Conservation (phyloP, 2,113 vertebrate genomes). For the Dermatemys mawii region DNA sequence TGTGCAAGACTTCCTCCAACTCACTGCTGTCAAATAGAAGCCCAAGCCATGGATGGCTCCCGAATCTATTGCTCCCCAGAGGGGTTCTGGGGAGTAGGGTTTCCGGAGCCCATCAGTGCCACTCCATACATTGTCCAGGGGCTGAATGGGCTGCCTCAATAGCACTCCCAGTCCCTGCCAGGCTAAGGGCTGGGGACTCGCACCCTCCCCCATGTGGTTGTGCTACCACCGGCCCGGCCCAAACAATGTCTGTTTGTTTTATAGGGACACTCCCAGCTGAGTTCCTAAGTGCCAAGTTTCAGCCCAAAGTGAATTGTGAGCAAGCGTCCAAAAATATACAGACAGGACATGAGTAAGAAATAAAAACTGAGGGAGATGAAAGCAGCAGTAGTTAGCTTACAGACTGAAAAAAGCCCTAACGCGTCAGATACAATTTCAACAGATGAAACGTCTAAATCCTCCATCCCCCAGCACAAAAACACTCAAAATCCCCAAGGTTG, state of each 20-base stretch:
- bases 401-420: slow-evolving; percentile 4
- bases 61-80: background rate
- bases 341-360: slow-evolving; percentile 58
- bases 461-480: background rate
- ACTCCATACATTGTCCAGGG: background rate
- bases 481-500: background rate
- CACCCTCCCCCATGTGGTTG: background rate
- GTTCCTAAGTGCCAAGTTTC: slow-evolving; percentile 17
- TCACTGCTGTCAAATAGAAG: background rate
- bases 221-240: background rate
- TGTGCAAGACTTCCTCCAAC: background rate
- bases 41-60: background rate
- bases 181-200: background rate
- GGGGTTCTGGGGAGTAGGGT: background rate
- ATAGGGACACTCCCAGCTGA: background rate
- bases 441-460: background rate
- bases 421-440: background rate
- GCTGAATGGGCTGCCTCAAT: background rate
- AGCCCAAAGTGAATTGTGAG: slow-evolving; percentile 48
- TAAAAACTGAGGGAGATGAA: background rate
- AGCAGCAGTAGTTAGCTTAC: background rate
- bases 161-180: background rate
- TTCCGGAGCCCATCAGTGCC: background rate
- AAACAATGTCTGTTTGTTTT: background rate
- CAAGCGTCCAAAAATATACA: slow-evolving; percentile 46